Percentiles rank a stretch among this genome's conserved stretches.
Evolutionary conservation across 2,888 invertebrate genomes (phyloP).

Genomic region (Monoplex corrugatus): DNA sequence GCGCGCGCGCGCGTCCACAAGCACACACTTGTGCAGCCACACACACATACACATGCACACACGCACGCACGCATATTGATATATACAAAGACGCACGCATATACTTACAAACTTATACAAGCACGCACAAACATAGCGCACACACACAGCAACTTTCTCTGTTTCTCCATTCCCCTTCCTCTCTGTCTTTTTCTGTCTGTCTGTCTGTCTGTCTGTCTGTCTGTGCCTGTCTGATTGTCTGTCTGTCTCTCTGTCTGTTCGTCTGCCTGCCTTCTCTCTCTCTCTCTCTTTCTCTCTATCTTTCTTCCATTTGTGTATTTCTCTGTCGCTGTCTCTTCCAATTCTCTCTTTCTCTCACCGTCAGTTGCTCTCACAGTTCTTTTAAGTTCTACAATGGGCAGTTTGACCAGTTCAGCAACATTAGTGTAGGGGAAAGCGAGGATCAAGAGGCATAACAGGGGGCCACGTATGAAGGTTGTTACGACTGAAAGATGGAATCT

Average conservation of each 20-base stretch:
- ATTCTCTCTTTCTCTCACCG: not conserved
- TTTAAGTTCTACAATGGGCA: too few species aligned
- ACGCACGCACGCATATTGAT: too few species aligned
- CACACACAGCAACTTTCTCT: too few species aligned
- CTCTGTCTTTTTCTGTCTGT: not conserved
- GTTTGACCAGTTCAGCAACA: too few species aligned
- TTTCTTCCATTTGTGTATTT: not conserved
- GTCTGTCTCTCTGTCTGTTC: not conserved
- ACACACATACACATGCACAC: not conserved
- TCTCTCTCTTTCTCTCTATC: too few species aligned
- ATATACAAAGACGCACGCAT: not conserved
- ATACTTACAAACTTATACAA: not conserved
- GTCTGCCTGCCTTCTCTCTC: not conserved
- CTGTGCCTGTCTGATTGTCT: not conserved
- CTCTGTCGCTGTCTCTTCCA: not conserved
- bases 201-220: not conserved
- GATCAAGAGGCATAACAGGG: too few species aligned
- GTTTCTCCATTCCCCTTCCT: not conserved
- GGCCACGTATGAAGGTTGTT: too few species aligned
- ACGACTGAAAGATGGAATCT: too few species aligned
- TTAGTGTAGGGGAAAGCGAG: too few species aligned
- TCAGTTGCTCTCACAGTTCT: not conserved
- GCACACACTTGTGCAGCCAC: not conserved
- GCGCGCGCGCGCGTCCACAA: not conserved
- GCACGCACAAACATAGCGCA: too few species aligned